Conservation (phyloP, 1,140 invertebrate genomes). For the Drosophila tsacasi region DNA sequence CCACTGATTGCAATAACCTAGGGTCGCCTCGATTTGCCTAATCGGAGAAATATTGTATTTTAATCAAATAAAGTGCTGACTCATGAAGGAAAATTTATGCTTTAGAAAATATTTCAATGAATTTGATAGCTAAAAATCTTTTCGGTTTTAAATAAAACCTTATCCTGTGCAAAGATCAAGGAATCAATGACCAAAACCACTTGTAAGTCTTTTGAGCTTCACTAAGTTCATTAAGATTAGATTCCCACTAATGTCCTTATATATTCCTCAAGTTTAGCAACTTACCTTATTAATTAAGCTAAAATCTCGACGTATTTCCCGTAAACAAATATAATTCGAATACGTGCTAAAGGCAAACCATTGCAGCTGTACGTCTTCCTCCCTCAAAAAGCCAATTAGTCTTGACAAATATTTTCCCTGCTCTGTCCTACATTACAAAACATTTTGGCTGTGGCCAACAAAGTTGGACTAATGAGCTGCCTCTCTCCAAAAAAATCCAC, state of each 20-base stretch:
- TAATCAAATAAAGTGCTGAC: conserved; percentile 6
- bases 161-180: not conserved
- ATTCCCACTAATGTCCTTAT: not conserved
- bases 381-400: conserved; percentile 34
- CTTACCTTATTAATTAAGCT: not conserved
- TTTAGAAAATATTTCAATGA: not conserved
- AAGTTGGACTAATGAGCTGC: conserved; percentile 55
- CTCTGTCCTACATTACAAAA: conserved; percentile 24
- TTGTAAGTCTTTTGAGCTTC: not conserved
- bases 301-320: not conserved
- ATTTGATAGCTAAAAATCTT: not conserved
- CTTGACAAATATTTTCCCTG: conserved; percentile 30
- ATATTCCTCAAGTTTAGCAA: not conserved
- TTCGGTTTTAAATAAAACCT: no score
- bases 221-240: not conserved
- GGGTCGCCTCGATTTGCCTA: no score
- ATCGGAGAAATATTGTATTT: not conserved
- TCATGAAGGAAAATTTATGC: not conserved
- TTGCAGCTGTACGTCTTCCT: not conserved
- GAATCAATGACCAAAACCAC: not conserved
- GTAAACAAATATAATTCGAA: conserved; percentile 6
- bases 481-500: conserved; percentile 5
- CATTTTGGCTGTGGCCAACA: conserved; percentile 32
- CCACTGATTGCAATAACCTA: not conserved
- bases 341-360: not conserved